Conservation (phyloP, 2,888 invertebrate genomes). For the Standfussiana lucernea region DNA sequence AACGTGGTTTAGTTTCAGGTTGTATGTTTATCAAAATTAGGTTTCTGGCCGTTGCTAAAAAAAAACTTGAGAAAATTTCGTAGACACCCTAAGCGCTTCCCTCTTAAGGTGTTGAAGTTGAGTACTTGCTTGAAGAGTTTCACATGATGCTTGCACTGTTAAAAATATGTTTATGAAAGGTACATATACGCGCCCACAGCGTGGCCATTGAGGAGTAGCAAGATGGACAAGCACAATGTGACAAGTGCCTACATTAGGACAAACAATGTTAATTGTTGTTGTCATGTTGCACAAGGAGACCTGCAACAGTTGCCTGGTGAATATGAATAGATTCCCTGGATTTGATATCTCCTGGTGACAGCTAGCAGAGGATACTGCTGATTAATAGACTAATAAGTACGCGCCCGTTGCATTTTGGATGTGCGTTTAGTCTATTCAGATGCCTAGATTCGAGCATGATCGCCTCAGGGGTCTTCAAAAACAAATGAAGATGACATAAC, state of each 20-base stretch:
- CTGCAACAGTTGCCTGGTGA: background rate
- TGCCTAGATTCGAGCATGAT: background rate
- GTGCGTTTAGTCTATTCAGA: background rate
- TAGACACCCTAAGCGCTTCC: background rate
- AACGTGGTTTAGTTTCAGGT: slow-evolving; percentile 19
- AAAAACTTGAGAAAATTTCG: background rate
- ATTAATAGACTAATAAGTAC: background rate
- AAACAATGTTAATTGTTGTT: background rate
- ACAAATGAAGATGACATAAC: background rate
- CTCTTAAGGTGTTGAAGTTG: background rate
- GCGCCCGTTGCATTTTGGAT: background rate
- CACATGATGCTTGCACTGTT: slow-evolving; percentile 4
- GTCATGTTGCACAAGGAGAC: background rate
- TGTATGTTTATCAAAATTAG: background rate
- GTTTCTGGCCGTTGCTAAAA: background rate
- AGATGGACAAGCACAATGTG: background rate
- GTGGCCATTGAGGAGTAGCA: background rate
- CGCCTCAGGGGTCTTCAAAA: background rate
- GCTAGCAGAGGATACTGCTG: no score
- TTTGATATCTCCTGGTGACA: background rate
- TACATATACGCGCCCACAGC: background rate
- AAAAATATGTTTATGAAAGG: background rate
- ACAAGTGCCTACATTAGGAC: no score
- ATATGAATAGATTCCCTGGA: background rate
- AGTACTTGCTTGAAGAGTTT: background rate